These are phyloP conservation scores for Potamarius usumacintae DNA, from an alignment of 2,113 vertebrate genomes.

Conservation along the genomic window DNA sequence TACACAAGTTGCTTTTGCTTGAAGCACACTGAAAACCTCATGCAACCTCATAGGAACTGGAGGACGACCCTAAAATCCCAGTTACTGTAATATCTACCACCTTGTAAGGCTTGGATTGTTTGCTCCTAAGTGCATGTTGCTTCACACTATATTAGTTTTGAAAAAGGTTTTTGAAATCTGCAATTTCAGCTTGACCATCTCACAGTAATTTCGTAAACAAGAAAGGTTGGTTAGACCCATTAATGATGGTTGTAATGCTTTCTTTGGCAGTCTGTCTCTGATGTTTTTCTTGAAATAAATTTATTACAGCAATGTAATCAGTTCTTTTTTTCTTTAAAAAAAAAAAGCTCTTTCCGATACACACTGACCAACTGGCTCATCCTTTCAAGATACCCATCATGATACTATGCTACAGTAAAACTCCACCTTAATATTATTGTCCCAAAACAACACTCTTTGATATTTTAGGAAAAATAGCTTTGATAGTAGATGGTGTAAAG, in stretches of 20 bases:
- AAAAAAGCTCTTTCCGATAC: slow-evolving; percentile 2
- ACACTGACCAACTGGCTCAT: not conserved
- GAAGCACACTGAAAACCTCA: not conserved
- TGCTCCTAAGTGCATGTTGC: slow-evolving; percentile 33
- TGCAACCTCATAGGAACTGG: not conserved
- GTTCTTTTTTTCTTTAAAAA: not conserved
- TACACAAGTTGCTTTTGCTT: too few relatives aligned
- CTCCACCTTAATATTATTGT: not conserved
- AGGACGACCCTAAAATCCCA: not conserved
- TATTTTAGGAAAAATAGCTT: slow-evolving; percentile 69
- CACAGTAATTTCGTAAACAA: slow-evolving; percentile 15
- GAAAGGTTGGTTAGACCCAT: not conserved
- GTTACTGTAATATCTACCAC: not conserved
- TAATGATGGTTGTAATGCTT: slow-evolving; percentile 4
- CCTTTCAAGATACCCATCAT: slow-evolving; percentile 10
- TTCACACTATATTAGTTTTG: slow-evolving; percentile 10
- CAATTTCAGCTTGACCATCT: not conserved
- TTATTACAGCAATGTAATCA: not conserved
- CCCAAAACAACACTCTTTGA: slow-evolving; percentile 63
- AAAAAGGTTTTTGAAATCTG: not conserved
- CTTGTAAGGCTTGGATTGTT: slow-evolving; percentile 11
- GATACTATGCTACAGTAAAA: not conserved
- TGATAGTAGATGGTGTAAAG: slow-evolving; percentile 69
- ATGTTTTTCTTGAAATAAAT: not conserved
- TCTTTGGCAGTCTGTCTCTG: not conserved